Evolutionary conservation across 1,140 invertebrate species (phyloP).

Genomic region (Microplitis demolitor): DNA sequence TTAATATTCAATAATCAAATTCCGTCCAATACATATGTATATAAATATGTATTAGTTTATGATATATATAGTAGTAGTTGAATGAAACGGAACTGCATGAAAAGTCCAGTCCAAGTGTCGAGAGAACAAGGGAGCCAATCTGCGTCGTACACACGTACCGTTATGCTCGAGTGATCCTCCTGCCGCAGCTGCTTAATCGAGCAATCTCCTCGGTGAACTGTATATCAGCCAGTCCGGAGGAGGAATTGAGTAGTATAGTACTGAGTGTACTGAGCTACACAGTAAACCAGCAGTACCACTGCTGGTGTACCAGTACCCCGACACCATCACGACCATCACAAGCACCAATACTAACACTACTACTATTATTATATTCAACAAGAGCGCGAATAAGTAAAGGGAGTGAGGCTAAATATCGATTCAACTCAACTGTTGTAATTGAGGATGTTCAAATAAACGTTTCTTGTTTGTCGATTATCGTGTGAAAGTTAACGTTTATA

Average conservation of each 20-base stretch:
- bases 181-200: conserved; percentile 45
- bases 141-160: conserved; percentile 35
- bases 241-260: no score
- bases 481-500: conserved; percentile 6
- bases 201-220: conserved; percentile 31
- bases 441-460: conserved; percentile 23
- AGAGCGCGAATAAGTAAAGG: conserved; percentile 6
- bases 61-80: neutral
- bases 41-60: no score
- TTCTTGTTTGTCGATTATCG: conserved; percentile 17
- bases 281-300: no score
- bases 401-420: conserved; percentile 24
- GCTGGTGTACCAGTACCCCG: no score
- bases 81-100: neutral
- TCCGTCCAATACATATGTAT: no score
- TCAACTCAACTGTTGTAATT: conserved; percentile 37
- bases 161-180: conserved; percentile 41
- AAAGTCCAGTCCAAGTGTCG: conserved; percentile 5
- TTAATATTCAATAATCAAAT: no score
- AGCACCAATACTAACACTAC: no score
- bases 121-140: conserved; percentile 19
- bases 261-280: no score
- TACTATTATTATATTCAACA: neutral
- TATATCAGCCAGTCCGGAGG: conserved; percentile 31
- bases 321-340: no score